Percentiles rank a stretch among this genome's conserved stretches.
Evolutionary conservation across 2,113 vertebrate species (phyloP).

Genomic region (Sinocyclocheilus maitianheensis): DNA sequence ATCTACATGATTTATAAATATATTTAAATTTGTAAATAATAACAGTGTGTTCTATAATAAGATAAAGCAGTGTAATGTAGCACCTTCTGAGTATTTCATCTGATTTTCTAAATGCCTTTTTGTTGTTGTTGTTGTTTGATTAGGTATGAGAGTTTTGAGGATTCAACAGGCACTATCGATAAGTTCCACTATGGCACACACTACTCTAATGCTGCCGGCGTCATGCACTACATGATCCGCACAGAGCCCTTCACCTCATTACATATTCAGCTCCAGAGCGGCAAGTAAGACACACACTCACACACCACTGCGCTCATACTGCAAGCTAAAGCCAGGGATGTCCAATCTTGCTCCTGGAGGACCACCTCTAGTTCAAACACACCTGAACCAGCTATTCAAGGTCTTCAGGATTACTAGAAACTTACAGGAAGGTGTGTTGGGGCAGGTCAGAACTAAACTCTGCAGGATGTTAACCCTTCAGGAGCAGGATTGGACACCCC

Average conservation of each 20-base stretch:
- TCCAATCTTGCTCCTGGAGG: neutral
- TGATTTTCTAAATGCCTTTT: neutral
- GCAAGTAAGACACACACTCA: conserved; percentile 76
- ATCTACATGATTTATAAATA: neutral
- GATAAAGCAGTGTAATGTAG: neutral
- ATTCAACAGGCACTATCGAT: conserved; percentile 89
- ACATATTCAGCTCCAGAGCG: conserved; percentile 96
- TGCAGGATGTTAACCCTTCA: neutral
- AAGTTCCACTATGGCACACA: conserved; percentile 99
- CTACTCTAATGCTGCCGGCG: conserved; percentile 97
- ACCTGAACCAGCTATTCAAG: conserved; percentile 13
- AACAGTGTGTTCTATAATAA: neutral
- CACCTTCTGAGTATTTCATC: neutral
- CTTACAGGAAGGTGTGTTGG: neutral
- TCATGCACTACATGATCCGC: conserved; percentile 99
- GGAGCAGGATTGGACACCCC: neutral
- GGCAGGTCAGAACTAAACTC: neutral
- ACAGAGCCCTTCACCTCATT: conserved; percentile 94
- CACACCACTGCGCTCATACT: neutral
- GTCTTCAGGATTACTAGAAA: neutral
- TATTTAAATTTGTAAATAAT: conserved; percentile 2
- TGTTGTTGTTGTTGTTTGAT: conserved; percentile 8
- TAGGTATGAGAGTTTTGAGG: conserved; percentile 98
- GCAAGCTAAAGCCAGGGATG: neutral
- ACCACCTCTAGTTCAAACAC: neutral